Base-by-base conservation (phyloP, 1,140 invertebrate genomes). In the Cydia fagiglandana region DNA sequence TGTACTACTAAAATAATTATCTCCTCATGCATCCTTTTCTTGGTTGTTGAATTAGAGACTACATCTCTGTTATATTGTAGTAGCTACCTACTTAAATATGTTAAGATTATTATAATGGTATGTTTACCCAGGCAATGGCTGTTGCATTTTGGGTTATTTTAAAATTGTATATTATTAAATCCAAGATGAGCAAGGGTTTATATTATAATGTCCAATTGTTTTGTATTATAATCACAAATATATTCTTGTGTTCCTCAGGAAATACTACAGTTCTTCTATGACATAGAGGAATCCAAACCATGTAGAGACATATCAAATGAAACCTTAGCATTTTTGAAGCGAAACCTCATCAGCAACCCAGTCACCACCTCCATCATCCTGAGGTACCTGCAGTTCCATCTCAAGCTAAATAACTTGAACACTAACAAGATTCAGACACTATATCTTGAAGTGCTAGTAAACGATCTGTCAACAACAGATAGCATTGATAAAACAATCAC, bases 301-400 rank as follows among this genome's bases (percentile, higher is more conserved):
- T 78, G 76, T 15, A 78, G 82, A 83, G 76, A 84, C 24, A 78
- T 92, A 10, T 85, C 85, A 34, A 75, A 86, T 70, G 75, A 86
- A 34, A 53, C 79, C 15, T 45, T 86, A 53, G 78, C 85, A 9
- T 90, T 92, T 78, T 77, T 92, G 47, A 88, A 84, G 82, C 34
- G 74, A 17, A 92, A 91, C 81, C 78, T 92, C 68, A 87, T 83
- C 80, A 81, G 77, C 17, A 92, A 92, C 82, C 91, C 91, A 64
- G 89, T 92, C 0, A 92, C 91, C 45, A 88, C 89, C 73, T 83
- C 82, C 53, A 77, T 77, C 24, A 81, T 91, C 28, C 73, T 92
- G 7, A 80, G 81, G 68, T 89, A 83, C 75, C 78, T 91, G 45
- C 80, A 88, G 82, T 53, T 79, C 20, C 53, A 87, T 79, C 68